Evolutionary conservation across 2,888 invertebrate genomes (phyloP), one percentile per base, ranked within the genome.

Genomic region (Diplolepis rosae): DNA sequence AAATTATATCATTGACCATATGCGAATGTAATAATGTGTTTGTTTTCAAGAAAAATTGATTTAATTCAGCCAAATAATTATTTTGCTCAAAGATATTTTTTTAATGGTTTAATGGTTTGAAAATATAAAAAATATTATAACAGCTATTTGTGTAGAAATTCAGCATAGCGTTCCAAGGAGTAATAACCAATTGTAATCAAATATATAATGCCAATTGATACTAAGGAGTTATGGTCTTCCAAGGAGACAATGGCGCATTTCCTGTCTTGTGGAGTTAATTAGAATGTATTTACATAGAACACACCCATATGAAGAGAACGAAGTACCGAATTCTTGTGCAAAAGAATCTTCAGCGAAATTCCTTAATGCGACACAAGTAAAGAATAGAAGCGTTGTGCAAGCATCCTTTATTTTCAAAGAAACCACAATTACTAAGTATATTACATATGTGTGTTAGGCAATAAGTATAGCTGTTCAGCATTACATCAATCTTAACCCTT

Each of bases 191-290:
- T 61, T 61, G 39, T 39, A 61, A 39, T 61, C 24, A 39, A 61
- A 61, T 61, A n/a, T n/a, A 39, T 39, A 61, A 61, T 61, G 61
- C n/a, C 61, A 61, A 61, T 61, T 39, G 61, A 61, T 61, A 39
- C 24, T 24, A 39, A 61, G 22, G 39, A 35, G 35, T 61, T 61
- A 61, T 39, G 5, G 61, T 32, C 35, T 61, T 39, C 35, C 13
- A 22, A 39, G 35, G 39, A 61, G 24, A 61, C 39, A 61, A 61
- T 61, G 35, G 61, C 61, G 22, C 35, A 24, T 61, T 61, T 61
- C 39, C 61, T 39, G 39, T 61, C 39, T 61, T 61, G 61, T 24
- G 24, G n/a, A 61, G 61, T 61, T 61, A 61, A 61, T 61, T 61
- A 61, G 39, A 61, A 24, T 61, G 39, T 61, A 61, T 61, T 61